Base-by-base conservation (phyloP, 2,888 invertebrate genomes). In the Stegophylla sp. region DNA sequence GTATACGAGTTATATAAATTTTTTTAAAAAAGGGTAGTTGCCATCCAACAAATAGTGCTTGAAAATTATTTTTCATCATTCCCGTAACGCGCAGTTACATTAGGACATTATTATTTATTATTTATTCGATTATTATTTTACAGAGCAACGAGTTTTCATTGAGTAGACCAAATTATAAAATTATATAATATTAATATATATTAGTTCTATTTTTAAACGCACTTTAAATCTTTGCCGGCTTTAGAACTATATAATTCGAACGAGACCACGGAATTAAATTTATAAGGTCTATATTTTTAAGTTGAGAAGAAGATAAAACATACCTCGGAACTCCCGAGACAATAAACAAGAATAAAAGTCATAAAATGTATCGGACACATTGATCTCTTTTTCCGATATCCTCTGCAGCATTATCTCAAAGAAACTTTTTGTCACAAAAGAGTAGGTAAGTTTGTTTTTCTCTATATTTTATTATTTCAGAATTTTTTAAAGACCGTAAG, bases 281-380 rank as follows among this genome's bases (percentile, higher is more conserved):
- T 23, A 75, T 64, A 51, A 20, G 23, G 23, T 34, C 17, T 41
- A 51, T 64, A 51, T 51, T 63, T 74, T 75, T 64, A 64, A 75
- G 51, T 41, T n/a, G 75, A 75, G 51, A 64, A 75, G 51, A 13
- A 61, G 26, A 23, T 26, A 43, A 74, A 69, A n/a, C 26, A 51
- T 48, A 41, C 51, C 64, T 75, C 41, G 12, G 67, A 67, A 67
- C 56, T 77, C 77, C 56, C 67, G 28, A 45, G 77, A 26, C 56
- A 20, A 56, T 59, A 56, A 67, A 67, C 45, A 67, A 76, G 26
- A 67, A 67, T 2, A 15, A 45, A 67, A 66, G 66, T 56, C 43
- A 56, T 76, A 67, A 76, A 67, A 67, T n/a, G 53, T 66, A 53
- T 76, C 66, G 41, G 51, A 76, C 66, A 76, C 51, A 53, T 66